phyloP scores from a whole-genome alignment of 2,797 vertebrate species.

The Moxostoma hubbsi region DNA sequence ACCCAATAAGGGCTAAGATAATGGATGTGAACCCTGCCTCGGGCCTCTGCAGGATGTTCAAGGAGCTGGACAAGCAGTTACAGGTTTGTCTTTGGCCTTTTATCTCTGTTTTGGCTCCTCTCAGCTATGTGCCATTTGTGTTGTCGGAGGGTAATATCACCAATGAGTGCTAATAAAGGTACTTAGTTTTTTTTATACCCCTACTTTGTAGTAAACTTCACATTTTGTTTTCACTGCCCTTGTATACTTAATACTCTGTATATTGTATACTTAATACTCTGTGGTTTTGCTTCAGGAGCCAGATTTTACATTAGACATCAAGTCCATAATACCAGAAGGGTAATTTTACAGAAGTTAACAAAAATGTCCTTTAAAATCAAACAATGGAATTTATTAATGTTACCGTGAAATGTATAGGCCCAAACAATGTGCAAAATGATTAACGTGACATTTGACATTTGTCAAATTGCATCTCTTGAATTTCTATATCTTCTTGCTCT shows the following conservation, averaged over 20 bases:
- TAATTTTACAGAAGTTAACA: too few species aligned
- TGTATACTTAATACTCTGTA: not conserved
- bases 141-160: conserved; percentile 30
- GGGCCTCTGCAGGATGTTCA: conserved; percentile 35
- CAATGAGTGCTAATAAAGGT: conserved; percentile 25
- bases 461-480: too few species aligned
- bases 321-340: too few species aligned
- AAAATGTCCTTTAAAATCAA: too few species aligned
- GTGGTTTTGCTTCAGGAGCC: too few species aligned
- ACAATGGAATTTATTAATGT: too few species aligned
- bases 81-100: conserved; percentile 43
- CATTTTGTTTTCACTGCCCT: not conserved
- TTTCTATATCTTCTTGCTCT: too few species aligned
- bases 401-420: too few species aligned
- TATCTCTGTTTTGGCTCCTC: conserved; percentile 36
- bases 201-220: not conserved
- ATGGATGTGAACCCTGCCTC: conserved; percentile 49
- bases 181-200: not conserved
- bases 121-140: conserved; percentile 40
- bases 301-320: too few species aligned
- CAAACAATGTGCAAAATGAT: too few species aligned
- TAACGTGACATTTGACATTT: too few species aligned
- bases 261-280: too few species aligned
- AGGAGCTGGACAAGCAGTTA: conserved; percentile 50
- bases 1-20: conserved; percentile 36